phyloP scores from a whole-genome alignment of 2,888 invertebrate species.

The Clostera curtula region DNA sequence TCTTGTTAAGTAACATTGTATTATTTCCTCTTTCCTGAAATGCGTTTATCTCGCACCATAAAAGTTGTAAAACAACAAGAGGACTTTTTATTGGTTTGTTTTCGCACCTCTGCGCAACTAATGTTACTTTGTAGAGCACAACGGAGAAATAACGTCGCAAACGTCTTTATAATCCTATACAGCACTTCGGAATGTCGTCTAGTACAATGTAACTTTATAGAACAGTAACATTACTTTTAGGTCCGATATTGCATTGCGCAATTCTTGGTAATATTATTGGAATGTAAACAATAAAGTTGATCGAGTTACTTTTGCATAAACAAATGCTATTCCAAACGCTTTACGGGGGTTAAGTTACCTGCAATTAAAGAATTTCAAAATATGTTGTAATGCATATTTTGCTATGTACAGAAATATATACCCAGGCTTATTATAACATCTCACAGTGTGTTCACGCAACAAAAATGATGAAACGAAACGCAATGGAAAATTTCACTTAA shows the following conservation, averaged over 20 bases:
- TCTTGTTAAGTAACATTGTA: too few species aligned
- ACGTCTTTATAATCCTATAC: conserved; percentile 27
- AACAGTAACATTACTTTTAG: conserved; percentile 17
- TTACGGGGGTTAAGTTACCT: too few species aligned
- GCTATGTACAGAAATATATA: too few species aligned
- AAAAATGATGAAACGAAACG: too few species aligned
- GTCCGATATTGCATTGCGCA: conserved; percentile 3
- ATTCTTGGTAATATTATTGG: neutral
- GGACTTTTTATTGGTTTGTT: conserved; percentile 18
- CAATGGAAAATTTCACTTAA: too few species aligned
- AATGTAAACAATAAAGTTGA: too few species aligned
- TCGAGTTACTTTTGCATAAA: too few species aligned
- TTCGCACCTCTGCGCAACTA: conserved; percentile 13
- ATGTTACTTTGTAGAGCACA: conserved; percentile 20
- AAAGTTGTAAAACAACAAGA: neutral
- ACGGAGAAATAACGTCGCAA: conserved; percentile 16
- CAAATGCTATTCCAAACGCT: too few species aligned
- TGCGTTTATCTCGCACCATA: neutral
- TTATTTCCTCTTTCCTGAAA: neutral
- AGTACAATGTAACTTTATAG: conserved; percentile 20
- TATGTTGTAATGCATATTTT: too few species aligned
- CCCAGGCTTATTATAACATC: too few species aligned
- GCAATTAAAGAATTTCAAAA: too few species aligned
- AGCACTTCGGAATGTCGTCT: conserved; percentile 17
- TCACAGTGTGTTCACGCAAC: too few species aligned